These are phyloP conservation scores for Teinopalpus imperialis DNA, from an alignment of 2,888 invertebrate genomes.

Conservation along the genomic window DNA sequence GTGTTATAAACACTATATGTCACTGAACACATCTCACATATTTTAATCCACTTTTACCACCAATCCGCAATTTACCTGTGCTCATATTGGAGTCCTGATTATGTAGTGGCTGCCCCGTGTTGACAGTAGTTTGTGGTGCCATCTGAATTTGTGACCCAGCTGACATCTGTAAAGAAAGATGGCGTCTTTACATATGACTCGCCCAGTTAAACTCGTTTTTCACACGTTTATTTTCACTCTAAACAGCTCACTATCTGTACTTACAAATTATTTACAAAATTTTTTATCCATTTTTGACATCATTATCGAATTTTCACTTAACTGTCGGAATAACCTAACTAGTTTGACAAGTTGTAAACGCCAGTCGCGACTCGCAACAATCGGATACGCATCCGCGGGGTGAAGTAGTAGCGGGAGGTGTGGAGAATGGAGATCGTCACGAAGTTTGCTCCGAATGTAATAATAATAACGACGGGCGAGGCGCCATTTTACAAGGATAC, in stretches of 20 bases:
- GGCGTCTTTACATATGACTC: slow-evolving; percentile 82
- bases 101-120: slow-evolving; percentile 91
- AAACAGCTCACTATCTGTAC: slow-evolving; percentile 42
- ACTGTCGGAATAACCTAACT: slow-evolving; percentile 72
- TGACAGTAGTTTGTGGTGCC: slow-evolving; percentile 96
- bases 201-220: slow-evolving; percentile 53
- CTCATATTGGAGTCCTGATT: slow-evolving; percentile 99
- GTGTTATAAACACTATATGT: slow-evolving; percentile 64
- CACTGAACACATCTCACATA: slow-evolving; percentile 63
- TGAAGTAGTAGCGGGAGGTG: slow-evolving; percentile 46
- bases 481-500: slow-evolving; percentile 81
- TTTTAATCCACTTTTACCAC: slow-evolving; percentile 66
- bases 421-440: slow-evolving; percentile 76
- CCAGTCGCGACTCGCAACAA: slow-evolving; percentile 74
- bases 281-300: slow-evolving; percentile 47
- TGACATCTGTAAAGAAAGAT: slow-evolving; percentile 92
- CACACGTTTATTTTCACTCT: slow-evolving; percentile 41
- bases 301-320: slow-evolving; percentile 50
- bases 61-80: slow-evolving; percentile 87
- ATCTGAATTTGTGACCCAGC: slow-evolving; percentile 98
- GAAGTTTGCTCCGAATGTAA: slow-evolving; percentile 80
- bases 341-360: slow-evolving; percentile 80
- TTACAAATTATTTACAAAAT: slow-evolving; percentile 54
- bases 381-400: slow-evolving; percentile 80
- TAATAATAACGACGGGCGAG: slow-evolving; percentile 72